These are phyloP conservation scores for Lordiphosa stackelbergi DNA, from an alignment of 1,140 invertebrate species.

Conservation along the genomic window DNA sequence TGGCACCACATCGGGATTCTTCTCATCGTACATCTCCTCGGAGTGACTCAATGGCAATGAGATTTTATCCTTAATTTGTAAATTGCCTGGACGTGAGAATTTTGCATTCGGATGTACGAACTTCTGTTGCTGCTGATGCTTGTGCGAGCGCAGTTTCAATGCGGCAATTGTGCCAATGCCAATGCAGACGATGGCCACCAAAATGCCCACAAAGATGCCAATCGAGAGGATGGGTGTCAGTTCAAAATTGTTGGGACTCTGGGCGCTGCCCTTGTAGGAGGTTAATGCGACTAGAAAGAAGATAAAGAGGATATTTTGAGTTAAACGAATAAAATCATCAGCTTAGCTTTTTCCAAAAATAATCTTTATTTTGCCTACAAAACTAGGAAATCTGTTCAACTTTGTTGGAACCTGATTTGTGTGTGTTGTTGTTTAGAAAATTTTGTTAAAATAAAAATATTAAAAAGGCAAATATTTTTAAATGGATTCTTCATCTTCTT, in stretches of 20 bases:
- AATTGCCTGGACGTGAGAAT: constrained; percentile 80
- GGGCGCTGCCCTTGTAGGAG: constrained; percentile 79
- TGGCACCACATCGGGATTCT: constrained; percentile 91
- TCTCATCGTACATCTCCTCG: constrained; percentile 86
- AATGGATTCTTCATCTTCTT: too few species aligned
- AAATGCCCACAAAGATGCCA: constrained; percentile 85
- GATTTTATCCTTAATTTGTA: constrained; percentile 84
- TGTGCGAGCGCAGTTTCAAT: constrained; percentile 81
- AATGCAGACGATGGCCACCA: constrained; percentile 83
- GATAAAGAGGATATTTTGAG: not conserved
- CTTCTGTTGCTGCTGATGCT: constrained; percentile 77
- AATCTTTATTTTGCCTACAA: too few species aligned
- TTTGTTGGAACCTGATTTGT: too few species aligned
- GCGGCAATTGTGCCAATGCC: constrained; percentile 84
- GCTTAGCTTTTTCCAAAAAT: too few species aligned
- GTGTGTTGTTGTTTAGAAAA: too few species aligned
- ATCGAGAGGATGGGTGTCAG: constrained; percentile 84
- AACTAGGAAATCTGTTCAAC: too few species aligned
- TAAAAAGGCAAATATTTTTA: too few species aligned
- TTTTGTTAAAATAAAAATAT: too few species aligned
- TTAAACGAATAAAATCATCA: too few species aligned
- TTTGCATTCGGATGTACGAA: constrained; percentile 75
- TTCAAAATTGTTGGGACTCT: constrained; percentile 80
- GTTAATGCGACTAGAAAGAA: constrained; percentile 62
- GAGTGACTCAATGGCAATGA: constrained; percentile 82